phyloP scores from a whole-genome alignment of 2,888 invertebrate species.

The Nymphalis c-album region DNA sequence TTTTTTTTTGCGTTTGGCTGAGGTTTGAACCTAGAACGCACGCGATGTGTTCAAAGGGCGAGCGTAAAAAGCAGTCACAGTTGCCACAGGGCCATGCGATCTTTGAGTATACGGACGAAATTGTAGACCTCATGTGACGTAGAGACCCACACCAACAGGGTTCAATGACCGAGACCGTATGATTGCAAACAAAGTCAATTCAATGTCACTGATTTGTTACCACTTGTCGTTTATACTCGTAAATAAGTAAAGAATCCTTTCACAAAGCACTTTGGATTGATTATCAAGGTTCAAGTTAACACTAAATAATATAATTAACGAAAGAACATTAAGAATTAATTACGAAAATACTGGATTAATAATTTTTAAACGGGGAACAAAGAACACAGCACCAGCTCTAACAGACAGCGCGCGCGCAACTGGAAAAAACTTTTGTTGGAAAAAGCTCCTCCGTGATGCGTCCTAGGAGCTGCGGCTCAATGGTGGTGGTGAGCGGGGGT shows the following conservation, averaged over 20 bases:
- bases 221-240: background rate
- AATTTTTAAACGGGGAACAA: no score
- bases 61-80: slow-evolving; percentile 2
- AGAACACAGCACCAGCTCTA: no score
- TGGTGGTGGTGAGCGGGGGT: no score
- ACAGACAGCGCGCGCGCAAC: no score
- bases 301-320: slow-evolving; percentile 1
- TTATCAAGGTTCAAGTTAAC: slow-evolving; percentile 1
- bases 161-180: slow-evolving; percentile 1
- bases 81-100: slow-evolving; percentile 4
- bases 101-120: background rate
- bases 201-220: slow-evolving; percentile 3
- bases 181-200: slow-evolving; percentile 1
- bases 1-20: slow-evolving; percentile 2
- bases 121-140: slow-evolving; percentile 1
- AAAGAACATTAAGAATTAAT: background rate
- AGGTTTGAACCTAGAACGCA: slow-evolving; percentile 5
- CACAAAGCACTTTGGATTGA: slow-evolving; percentile 1
- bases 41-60: no score
- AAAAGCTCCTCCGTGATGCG: no score
- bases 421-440: no score
- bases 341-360: slow-evolving; percentile 3
- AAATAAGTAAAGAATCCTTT: slow-evolving; percentile 1
- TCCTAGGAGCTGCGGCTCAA: no score
- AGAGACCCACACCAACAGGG: background rate